Evolutionary conservation across 2,113 vertebrate species (phyloP).

Genomic region (Pluvialis apricaria): DNA sequence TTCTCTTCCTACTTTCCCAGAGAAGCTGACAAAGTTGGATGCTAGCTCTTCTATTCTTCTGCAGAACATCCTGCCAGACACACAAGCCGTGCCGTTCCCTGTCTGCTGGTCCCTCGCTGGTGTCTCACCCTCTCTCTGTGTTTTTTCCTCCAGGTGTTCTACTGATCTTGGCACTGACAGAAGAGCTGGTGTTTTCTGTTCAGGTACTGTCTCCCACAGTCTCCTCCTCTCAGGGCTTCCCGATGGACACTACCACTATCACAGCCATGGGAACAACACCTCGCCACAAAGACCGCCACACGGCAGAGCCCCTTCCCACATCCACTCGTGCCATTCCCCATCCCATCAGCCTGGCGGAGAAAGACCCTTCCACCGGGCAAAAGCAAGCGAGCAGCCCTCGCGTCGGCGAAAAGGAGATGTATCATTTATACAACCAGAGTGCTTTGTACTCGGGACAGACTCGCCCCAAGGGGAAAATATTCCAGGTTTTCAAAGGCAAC

Average conservation of each 20-base stretch:
- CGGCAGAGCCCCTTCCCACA: background rate
- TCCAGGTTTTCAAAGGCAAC: conserved; percentile 73
- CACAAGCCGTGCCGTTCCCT: accelerated
- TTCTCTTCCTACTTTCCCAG: background rate
- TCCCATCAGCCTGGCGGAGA: conserved; percentile 18
- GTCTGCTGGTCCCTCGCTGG: background rate
- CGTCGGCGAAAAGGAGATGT: conserved; percentile 54
- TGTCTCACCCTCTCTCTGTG: background rate
- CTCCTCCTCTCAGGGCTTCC: conserved; percentile 74
- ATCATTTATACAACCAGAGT: conserved; percentile 61
- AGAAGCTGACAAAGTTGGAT: background rate
- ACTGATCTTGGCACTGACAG: conserved; percentile 87
- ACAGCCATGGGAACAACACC: conserved; percentile 72
- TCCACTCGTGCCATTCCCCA: conserved; percentile 6
- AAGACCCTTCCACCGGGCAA: background rate
- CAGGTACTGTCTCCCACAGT: conserved; percentile 79
- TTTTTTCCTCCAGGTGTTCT: conserved; percentile 81
- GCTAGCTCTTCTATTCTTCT: background rate
- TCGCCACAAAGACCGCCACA: conserved; percentile 35
- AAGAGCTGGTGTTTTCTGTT: conserved; percentile 83
- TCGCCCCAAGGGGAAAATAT: conserved; percentile 62
- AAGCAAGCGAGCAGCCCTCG: background rate
- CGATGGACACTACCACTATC: conserved; percentile 66
- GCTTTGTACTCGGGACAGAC: conserved; percentile 68
- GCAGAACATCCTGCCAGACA: background rate